Evolutionary conservation across 2,797 vertebrate species (phyloP).

Genomic region (Luscinia luscinia): DNA sequence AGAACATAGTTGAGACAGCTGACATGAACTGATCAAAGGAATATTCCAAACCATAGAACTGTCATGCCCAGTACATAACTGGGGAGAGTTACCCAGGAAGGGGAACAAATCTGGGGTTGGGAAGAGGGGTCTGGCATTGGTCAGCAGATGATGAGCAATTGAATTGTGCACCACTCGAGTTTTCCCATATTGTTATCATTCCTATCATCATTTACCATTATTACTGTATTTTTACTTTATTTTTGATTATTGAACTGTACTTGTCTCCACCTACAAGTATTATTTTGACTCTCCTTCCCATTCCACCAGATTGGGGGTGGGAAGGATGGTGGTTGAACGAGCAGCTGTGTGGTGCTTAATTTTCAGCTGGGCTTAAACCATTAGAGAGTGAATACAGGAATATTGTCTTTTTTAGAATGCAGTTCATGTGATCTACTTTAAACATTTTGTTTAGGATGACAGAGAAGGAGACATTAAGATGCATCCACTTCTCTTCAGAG

Average conservation of each 20-base stretch:
- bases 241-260: not conserved
- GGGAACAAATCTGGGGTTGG: not conserved
- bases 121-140: rapidly evolving
- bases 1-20: not conserved
- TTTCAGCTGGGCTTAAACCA: not conserved
- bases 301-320: not conserved
- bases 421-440: not conserved
- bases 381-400: not conserved
- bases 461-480: not conserved
- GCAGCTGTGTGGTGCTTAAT: rapidly evolving
- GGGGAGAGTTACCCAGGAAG: not conserved
- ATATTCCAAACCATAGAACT: not conserved
- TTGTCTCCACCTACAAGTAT: not conserved
- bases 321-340: rapidly evolving
- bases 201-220: not conserved
- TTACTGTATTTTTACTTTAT: not conserved
- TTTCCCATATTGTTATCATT: not conserved
- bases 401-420: not conserved
- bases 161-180: not conserved
- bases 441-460: not conserved
- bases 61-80: not conserved
- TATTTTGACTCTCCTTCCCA: not conserved
- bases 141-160: not conserved
- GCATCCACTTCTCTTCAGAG: not conserved
- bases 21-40: not conserved